phyloP scores from a whole-genome alignment of 2,113 vertebrate species.

The Percopsis transmontana region DNA sequence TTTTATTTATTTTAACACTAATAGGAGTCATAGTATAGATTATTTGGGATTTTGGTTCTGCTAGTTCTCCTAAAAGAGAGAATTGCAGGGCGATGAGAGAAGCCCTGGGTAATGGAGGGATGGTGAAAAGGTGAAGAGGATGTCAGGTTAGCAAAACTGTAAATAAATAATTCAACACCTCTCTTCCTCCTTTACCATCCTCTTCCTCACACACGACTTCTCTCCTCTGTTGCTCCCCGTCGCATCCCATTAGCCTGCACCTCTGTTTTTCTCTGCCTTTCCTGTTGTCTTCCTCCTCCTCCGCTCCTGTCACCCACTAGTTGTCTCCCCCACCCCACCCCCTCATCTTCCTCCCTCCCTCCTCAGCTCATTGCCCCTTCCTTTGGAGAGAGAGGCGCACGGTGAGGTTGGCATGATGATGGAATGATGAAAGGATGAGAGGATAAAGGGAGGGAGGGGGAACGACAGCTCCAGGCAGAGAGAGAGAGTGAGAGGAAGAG shows the following conservation, averaged over 20 bases:
- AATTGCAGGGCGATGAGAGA: not conserved
- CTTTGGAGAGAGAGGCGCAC: constrained; percentile 58
- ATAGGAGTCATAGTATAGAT: not conserved
- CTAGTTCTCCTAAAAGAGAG: not conserved
- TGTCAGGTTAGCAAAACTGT: not conserved
- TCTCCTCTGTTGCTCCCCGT: not conserved
- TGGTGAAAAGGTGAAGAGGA: not conserved
- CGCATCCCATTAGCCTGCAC: not conserved
- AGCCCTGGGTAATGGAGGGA: not conserved
- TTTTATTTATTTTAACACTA: not conserved
- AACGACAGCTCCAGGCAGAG: constrained; percentile 7
- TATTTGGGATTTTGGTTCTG: not conserved
- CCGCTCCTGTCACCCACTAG: not conserved
- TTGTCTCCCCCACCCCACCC: not conserved
- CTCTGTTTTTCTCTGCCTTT: not conserved
- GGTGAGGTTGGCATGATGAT: constrained; percentile 33
- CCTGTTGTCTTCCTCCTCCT: not conserved
- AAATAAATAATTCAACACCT: constrained; percentile 11
- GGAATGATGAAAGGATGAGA: constrained; percentile 62
- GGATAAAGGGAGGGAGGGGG: constrained; percentile 35
- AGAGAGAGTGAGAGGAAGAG: constrained; percentile 29
- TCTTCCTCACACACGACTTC: constrained; percentile 6
- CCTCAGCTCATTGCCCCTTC: constrained; percentile 65
- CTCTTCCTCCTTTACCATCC: constrained; percentile 1
- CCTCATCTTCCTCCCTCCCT: not conserved